Base-by-base conservation (phyloP, 1,140 invertebrate genomes). In the Leptinotarsa texana region DNA sequence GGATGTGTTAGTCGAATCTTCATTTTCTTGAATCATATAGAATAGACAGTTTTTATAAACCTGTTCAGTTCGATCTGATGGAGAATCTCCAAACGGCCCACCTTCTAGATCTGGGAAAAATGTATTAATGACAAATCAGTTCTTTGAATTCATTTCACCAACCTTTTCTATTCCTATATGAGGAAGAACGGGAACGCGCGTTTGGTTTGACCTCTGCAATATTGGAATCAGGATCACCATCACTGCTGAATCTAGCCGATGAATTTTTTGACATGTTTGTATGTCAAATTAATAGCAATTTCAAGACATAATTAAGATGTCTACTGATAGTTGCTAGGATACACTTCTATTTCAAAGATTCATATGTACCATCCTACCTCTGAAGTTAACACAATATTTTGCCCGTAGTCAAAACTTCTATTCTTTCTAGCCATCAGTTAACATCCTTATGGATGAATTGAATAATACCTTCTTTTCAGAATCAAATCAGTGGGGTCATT, bases 161-260 rank as follows among this genome's bases (percentile, higher is more conserved):
- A 67, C 68, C 68, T 69, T 49, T 48, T 21, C 42, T 69, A 17
- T 27, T 69, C 13, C 33, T 69, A 42, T 49, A 24, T 17, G 68
- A 69, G n/a, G 68, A 69, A 51, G 33, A 69, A 48, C 68, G 33
- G n/a, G 68, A 69, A 69, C 68, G 68, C 18, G 68, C 68, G 48
- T 69, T 69, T 15, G 48, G 33, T 24, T 13, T 17, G 22, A 13
- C 13, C n/a, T 47, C 33, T 18, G 21, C n/a, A n/a, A 48, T n/a
- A 22, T 49, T 48, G n/a, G 48, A 17, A 48, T 69, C 48, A 48
- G 48, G 27, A 69, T 69, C 68, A 69, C 68, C 68, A 18, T 69
- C 68, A 49, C 68, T 69, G 68, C 68, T 42, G n/a, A 42, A 33
- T 49, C 68, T 69, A n/a, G 68, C 68, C 22, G 68, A 18, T 49